phyloP scores from a whole-genome alignment of 2,113 vertebrate species.

The Oenanthe oenanthe region DNA sequence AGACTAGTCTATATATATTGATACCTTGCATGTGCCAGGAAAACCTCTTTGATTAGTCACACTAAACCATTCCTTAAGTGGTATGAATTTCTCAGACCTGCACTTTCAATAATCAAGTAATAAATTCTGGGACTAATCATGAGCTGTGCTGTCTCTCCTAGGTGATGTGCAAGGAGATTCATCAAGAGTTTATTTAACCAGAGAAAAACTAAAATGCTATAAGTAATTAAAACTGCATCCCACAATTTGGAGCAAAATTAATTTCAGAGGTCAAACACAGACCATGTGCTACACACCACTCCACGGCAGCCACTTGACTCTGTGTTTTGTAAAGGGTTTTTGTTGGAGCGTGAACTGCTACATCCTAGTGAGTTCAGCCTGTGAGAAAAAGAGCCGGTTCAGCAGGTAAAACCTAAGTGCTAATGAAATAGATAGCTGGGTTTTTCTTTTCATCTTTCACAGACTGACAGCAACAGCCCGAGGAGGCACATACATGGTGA shows the following conservation, averaged over 20 bases:
- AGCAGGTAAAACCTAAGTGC: not conserved
- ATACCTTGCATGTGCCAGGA: constrained; percentile 67
- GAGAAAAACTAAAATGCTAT: not conserved
- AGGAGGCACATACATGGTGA: not conserved
- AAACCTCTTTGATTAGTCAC: constrained; percentile 77
- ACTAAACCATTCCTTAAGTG: constrained; percentile 68
- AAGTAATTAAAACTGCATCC: not conserved
- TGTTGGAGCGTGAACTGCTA: not conserved
- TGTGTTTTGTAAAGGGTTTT: not conserved
- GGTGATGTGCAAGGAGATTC: constrained; percentile 9
- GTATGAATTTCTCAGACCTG: constrained; percentile 48
- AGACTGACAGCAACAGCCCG: not conserved
- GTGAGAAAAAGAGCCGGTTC: not conserved
- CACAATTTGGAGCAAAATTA: not conserved
- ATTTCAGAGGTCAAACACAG: not conserved
- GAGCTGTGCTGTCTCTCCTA: not conserved
- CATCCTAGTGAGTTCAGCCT: not conserved
- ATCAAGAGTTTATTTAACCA: not conserved
- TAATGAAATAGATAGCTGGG: not conserved
- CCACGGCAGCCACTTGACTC: not conserved
- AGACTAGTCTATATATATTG: constrained; percentile 57
- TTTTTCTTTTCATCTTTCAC: not conserved
- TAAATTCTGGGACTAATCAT: constrained; percentile 69
- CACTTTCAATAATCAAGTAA: constrained; percentile 73
- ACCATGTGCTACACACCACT: not conserved